Conservation (phyloP, 2,888 invertebrate species). For the Raillietiella orientalis region DNA sequence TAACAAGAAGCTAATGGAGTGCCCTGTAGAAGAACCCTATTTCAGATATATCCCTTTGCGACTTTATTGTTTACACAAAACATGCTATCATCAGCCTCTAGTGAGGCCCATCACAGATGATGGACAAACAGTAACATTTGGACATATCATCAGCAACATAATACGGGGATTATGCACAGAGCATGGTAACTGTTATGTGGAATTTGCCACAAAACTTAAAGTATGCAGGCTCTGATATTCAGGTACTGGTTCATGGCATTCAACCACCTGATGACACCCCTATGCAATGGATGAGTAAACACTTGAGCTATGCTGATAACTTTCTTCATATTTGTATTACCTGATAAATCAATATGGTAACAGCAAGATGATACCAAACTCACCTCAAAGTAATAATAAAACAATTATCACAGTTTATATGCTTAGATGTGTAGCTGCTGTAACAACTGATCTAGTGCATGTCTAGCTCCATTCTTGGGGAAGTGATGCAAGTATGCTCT, state of each 20-base stretch:
- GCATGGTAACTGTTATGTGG: no score
- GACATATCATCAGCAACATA: constrained; percentile 29
- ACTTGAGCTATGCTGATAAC: constrained; percentile 92
- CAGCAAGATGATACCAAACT: no score
- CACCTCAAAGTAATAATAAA: no score
- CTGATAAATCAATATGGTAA: no score
- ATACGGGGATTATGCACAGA: no score
- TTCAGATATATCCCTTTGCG: constrained; percentile 71
- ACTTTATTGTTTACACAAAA: constrained; percentile 28
- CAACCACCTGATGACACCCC: constrained; percentile 57
- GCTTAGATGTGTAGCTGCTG: no score
- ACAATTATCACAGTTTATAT: no score
- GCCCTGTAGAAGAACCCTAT: constrained; percentile 16
- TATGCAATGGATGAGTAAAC: constrained; percentile 86
- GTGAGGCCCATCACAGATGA: constrained; percentile 38
- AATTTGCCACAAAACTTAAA: no score
- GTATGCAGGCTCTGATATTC: no score
- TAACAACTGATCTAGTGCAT: no score
- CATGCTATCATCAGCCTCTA: constrained; percentile 35
- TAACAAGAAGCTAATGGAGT: constrained; percentile 76
- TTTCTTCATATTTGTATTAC: constrained; percentile 84
- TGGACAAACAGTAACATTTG: constrained; percentile 33
- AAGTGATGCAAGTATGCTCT: no score
- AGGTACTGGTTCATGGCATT: constrained; percentile 70
- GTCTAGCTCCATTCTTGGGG: no score